Base-by-base conservation (phyloP, 2,888 invertebrate genomes). In the Andrena hattorfiana region DNA sequence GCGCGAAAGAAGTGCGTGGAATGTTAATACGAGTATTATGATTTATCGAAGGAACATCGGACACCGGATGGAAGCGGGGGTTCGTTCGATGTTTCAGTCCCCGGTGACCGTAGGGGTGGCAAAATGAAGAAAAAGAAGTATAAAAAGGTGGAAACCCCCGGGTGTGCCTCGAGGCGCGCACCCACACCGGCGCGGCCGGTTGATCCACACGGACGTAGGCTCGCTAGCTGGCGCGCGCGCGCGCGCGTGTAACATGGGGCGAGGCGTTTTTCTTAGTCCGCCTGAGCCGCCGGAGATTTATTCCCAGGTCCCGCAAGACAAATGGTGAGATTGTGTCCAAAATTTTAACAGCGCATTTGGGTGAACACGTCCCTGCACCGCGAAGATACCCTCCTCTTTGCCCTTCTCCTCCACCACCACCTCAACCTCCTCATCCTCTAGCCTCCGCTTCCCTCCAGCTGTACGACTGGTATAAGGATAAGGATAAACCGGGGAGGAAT, bases 271-370 rank as follows among this genome's bases (percentile, higher is more conserved):
- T 95, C 95, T 95, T 95, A 95, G 95, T 94, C 94, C 94, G 93
- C 92, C 93, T 94, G 94, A 94, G 94, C 94, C 93, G 92, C 90
- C 87, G 87, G 91, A 94, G 96, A 96, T 96, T 96, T 96, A 96
- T 96, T 95, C 95, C 95, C 95, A 95, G 95, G 96, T 95, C 96
- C 95, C 95, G 95, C 95, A 96, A 96, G 96, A 96, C 96, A 96
- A 96, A 96, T 96, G 96, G 96, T 95, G 95, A 96, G 96, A 96
- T 96, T 96, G 96, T 96, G 96, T 96, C 96, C 96, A 96, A 96
- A 96, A 96, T 96, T 96, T 96, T 96, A 96, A 96, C 96, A 96
- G 96, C 96, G 95, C 96, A 96, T 96, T 96, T 96, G 95, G 93
- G 91, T 91, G 93, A 93, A 92, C 93, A 91, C 93, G 92, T 92